Percentiles rank a stretch among this genome's conserved stretches.
Conservation (phyloP, 1,140 invertebrate species). For the Elymnias hypermnestra region DNA sequence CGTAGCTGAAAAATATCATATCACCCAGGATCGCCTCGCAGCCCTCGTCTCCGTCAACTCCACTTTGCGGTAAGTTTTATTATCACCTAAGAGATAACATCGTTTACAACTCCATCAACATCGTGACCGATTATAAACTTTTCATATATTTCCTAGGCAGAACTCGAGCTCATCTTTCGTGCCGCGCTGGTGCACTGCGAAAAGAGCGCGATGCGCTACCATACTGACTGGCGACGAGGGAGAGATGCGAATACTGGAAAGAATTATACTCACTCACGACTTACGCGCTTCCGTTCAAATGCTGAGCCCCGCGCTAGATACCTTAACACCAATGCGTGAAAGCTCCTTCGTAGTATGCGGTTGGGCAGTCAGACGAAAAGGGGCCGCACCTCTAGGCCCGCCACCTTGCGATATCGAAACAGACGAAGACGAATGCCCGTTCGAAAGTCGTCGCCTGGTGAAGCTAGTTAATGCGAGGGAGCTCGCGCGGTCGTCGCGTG, state of each 20-base stretch:
- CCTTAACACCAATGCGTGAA: background rate
- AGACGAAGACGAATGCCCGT: conserved; percentile 30
- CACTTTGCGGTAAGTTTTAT: too few species aligned
- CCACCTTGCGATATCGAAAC: conserved; percentile 28
- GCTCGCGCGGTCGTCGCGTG: conserved; percentile 28
- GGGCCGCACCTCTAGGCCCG: conserved; percentile 25
- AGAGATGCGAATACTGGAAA: conserved; percentile 27
- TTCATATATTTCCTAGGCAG: background rate
- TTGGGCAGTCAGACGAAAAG: conserved; percentile 19
- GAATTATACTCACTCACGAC: conserved; percentile 11
- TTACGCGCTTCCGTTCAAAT: conserved; percentile 21
- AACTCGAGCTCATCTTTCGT: background rate
- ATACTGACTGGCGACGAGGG: conserved; percentile 32
- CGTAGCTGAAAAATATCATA: too few species aligned
- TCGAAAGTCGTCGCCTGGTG: conserved; percentile 40
- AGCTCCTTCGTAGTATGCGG: conserved; percentile 26
- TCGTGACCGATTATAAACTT: too few species aligned
- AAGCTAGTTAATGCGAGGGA: conserved; percentile 34
- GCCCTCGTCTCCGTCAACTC: too few species aligned
- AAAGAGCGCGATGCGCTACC: conserved; percentile 29
- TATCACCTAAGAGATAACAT: too few species aligned
- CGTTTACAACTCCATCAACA: too few species aligned
- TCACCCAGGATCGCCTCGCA: background rate
- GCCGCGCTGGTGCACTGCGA: conserved; percentile 28
- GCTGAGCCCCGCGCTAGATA: conserved; percentile 11